Conservation (phyloP, 92 coral and sea anemone species). For the Nematostella vectensis region DNA sequence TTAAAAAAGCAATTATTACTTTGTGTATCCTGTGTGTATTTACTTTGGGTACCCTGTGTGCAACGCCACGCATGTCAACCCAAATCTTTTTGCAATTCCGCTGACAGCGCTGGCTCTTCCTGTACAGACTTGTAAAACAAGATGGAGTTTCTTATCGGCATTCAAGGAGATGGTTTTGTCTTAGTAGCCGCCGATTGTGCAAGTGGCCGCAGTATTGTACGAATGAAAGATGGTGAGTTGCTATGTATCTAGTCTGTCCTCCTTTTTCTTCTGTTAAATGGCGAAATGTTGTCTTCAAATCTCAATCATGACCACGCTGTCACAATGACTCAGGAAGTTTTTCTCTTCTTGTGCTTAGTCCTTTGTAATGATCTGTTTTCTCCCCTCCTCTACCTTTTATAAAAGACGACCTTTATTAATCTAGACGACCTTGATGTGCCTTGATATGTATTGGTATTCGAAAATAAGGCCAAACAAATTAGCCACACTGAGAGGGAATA, state of each 20-base stretch:
- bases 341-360: background rate
- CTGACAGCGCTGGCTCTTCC: slow-evolving; percentile 3
- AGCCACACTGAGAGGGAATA: too few relatives aligned
- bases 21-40: too few relatives aligned
- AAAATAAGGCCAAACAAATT: too few relatives aligned
- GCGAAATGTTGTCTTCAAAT: background rate
- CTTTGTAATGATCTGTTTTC: too few relatives aligned
- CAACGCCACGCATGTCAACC: slow-evolving; percentile 11
- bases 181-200: slow-evolving; percentile 87
- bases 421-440: too few relatives aligned
- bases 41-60: slow-evolving; percentile 21
- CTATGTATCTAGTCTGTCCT: background rate
- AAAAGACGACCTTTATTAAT: too few relatives aligned
- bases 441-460: too few relatives aligned
- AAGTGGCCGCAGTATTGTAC: slow-evolving; percentile 88
- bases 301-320: background rate
- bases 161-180: slow-evolving; percentile 89
- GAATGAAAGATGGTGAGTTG: slow-evolving; percentile 95
- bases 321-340: slow-evolving; percentile 28
- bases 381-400: too few relatives aligned
- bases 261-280: background rate
- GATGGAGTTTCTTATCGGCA: slow-evolving; percentile 98
- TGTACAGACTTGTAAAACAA: slow-evolving; percentile 22
- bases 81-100: slow-evolving; percentile 1
- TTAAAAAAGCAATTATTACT: too few relatives aligned